A percentile compares a stretch with the other conserved stretches of the same genome.
Conservation (phyloP, 2,888 invertebrate genomes). For the Teleiodes luculella region DNA sequence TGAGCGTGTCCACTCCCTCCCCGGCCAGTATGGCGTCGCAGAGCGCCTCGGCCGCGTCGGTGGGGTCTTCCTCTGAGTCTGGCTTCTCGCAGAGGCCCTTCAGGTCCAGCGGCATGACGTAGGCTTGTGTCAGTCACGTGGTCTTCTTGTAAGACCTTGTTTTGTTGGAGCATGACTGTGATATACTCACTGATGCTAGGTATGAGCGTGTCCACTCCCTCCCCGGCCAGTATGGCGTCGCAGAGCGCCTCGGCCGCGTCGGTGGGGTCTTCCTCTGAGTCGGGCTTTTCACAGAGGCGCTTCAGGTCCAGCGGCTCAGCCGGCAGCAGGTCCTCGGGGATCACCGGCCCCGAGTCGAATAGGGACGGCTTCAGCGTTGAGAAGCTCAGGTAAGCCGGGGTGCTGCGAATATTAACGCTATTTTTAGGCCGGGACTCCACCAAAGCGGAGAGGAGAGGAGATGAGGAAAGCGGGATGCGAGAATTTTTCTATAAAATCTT, state of each 20-base stretch:
- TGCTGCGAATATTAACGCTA: conserved; percentile 36
- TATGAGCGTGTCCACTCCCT: background rate
- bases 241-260: conserved; percentile 40
- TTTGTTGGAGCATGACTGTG: no score
- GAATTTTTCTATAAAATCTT: no score
- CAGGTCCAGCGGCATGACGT: conserved; percentile 45
- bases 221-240: background rate
- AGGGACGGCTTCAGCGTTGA: conserved; percentile 31
- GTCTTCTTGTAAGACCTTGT: no score
- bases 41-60: conserved; percentile 38
- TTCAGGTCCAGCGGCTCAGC: conserved; percentile 44
- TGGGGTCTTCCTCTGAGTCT: conserved; percentile 21
- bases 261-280: conserved; percentile 22
- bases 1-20: background rate
- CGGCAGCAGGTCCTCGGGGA: conserved; percentile 61
- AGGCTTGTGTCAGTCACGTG: no score
- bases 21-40: conserved; percentile 14
- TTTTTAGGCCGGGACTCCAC: no score
- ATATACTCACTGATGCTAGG: conserved; percentile 4
- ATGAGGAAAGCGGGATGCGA: no score
- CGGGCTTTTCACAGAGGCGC: conserved; percentile 33
- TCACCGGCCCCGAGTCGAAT: conserved; percentile 41
- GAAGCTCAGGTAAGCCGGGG: conserved; percentile 60
- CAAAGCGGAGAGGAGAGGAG: no score
- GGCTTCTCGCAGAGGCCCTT: conserved; percentile 38